Percentiles rank a stretch among this genome's conserved stretches.
phyloP scores from a whole-genome alignment of 2,113 vertebrate species.

The Talpa occidentalis region DNA sequence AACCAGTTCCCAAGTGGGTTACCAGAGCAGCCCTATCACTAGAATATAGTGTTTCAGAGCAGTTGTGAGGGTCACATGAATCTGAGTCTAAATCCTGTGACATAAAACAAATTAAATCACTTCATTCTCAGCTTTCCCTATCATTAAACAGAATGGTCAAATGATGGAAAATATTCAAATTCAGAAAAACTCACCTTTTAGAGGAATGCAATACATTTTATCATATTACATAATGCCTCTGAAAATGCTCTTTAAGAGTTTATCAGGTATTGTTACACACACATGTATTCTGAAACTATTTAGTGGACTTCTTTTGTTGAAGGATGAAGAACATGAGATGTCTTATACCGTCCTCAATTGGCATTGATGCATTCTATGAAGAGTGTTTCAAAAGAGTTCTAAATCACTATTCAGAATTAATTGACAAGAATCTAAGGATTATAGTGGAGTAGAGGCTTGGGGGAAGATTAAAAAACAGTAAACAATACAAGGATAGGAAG shows the following conservation, averaged over 20 bases:
- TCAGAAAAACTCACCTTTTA: not conserved
- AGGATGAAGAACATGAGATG: not conserved
- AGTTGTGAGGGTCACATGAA: not conserved
- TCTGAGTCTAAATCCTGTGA: not conserved
- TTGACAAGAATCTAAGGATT: not conserved
- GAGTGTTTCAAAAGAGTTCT: not conserved
- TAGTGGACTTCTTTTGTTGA: accelerated
- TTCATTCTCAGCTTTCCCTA: not conserved
- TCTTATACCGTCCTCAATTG: not conserved
- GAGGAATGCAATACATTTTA: no score
- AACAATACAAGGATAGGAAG: not conserved
- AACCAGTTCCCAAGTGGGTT: not conserved
- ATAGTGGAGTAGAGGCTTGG: not conserved
- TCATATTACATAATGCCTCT: no score
- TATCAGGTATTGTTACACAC: not conserved
- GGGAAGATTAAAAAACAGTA: not conserved
- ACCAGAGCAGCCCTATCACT: not conserved
- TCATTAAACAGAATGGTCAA: not conserved
- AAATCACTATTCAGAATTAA: not conserved
- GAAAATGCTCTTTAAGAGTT: no score
- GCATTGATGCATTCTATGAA: not conserved
- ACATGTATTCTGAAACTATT: not conserved
- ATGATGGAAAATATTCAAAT: not conserved
- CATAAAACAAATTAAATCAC: not conserved
- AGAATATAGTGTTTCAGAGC: not conserved